A percentile compares a stretch with the other conserved stretches of the same genome.
phyloP scores from a whole-genome alignment of 2,797 vertebrate species.

The Acanthurus lineatus region DNA sequence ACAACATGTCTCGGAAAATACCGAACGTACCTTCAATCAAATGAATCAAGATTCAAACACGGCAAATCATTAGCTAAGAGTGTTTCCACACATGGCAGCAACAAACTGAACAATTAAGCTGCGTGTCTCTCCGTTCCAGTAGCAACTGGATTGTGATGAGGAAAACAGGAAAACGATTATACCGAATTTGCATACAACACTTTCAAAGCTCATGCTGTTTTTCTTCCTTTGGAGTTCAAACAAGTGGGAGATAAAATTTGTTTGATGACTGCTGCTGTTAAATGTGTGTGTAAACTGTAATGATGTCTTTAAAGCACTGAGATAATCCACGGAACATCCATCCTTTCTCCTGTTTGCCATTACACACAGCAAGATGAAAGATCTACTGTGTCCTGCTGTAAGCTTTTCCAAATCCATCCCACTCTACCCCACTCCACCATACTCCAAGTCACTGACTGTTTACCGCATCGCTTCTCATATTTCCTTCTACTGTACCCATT shows the following conservation, averaged over 20 bases:
- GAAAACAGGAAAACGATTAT: slow-evolving; percentile 42
- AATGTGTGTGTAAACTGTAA: slow-evolving; percentile 51
- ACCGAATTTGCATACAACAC: slow-evolving; percentile 43
- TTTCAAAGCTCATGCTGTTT: slow-evolving; percentile 59
- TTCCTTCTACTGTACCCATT: slow-evolving; percentile 41
- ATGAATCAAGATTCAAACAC: slow-evolving; percentile 21
- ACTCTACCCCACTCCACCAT: slow-evolving; percentile 33
- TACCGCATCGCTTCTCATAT: slow-evolving; percentile 52
- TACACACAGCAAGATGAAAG: slow-evolving; percentile 38
- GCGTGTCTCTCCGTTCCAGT: slow-evolving; percentile 43
- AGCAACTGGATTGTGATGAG: slow-evolving; percentile 47
- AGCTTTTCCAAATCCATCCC: slow-evolving; percentile 47
- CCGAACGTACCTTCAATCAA: slow-evolving; percentile 9
- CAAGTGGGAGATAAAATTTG: slow-evolving; percentile 37
- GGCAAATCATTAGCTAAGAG: slow-evolving; percentile 26
- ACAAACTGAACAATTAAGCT: slow-evolving; percentile 63
- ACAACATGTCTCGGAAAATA: not conserved
- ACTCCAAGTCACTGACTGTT: slow-evolving; percentile 39
- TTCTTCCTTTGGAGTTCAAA: slow-evolving; percentile 63
- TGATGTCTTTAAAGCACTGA: slow-evolving; percentile 42
- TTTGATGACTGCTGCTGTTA: slow-evolving; percentile 54
- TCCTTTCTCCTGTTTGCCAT: slow-evolving; percentile 35
- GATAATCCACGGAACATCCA: slow-evolving; percentile 27
- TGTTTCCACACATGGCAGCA: slow-evolving; percentile 45
- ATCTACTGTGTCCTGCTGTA: slow-evolving; percentile 22